Evolutionary conservation across 2,113 vertebrate species (phyloP), one percentile per base, ranked within the genome.

Genomic region (Lamprotornis superbus): DNA sequence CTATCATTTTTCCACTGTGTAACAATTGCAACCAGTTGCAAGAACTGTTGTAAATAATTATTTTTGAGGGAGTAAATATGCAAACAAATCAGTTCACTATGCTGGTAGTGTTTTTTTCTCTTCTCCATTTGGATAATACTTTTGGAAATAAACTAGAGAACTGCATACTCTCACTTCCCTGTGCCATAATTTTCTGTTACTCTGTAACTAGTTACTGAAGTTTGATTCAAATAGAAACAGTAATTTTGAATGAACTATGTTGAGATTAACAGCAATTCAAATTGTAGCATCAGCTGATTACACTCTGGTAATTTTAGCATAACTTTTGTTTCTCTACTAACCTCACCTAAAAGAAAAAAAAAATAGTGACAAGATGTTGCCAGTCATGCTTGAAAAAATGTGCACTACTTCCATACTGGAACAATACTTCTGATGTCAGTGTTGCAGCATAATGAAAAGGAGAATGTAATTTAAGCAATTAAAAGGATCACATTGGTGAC

Each of bases 101-200:
- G 27, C 50, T 55, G 67, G 15, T 42, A 84, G n/a, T 74, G 33
- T 23, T 35, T 7, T 56, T 74, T 76, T 67, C 13, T 31, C 18
- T 60, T 44, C 49, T 64, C n/a, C 42, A 14, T 46, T 90, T 77
- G 64, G 39, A 35, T 67, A 77, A 83, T 31, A 18, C n/a, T 55
- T 94, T 61, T 83, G 61, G 69, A 92, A 95, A 90, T 79, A 92
- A 92, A 90, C n/a, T 59, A 63, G 55, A 61, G 46, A 71, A 74
- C 24, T 78, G 39, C 2, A 0, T 65, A 52, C 16, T 90, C 27
- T 59, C 31, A 55, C 6, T 86, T 64, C 53, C 39, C 42, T 60
- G 85, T 84, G 64, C 69, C 40, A 16, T 82, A n/a, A n/a, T 84
- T 89, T 90, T 93, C 63, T 83, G 13, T 83, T 93, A 55, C 39